Conservation (phyloP, 1,140 invertebrate species). For the Microplitis mediator region DNA sequence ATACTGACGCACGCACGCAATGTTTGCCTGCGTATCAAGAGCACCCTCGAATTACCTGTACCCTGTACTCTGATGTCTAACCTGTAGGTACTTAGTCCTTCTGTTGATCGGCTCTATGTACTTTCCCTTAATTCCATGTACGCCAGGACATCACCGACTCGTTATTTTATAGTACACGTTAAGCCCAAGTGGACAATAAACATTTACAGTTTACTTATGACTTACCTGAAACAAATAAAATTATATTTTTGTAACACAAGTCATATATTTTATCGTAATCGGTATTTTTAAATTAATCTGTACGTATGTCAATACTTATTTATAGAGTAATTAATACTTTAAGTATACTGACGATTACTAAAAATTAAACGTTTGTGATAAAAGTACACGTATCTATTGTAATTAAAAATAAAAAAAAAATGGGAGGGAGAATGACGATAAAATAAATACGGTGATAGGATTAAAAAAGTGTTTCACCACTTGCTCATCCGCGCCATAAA, state of each 20-base stretch:
- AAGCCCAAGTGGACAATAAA: constrained; percentile 15
- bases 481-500: too few relatives aligned
- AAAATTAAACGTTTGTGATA: too few relatives aligned
- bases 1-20: constrained; percentile 31
- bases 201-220: neutral
- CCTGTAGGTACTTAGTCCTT: neutral
- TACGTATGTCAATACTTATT: too few relatives aligned
- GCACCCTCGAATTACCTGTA: constrained; percentile 30
- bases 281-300: too few relatives aligned
- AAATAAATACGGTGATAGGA: too few relatives aligned
- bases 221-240: constrained; percentile 39
- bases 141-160: constrained; percentile 23
- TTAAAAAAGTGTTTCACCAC: too few relatives aligned
- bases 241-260: neutral
- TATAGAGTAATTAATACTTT: too few relatives aligned
- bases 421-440: neutral
- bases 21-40: constrained; percentile 23
- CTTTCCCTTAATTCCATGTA: constrained; percentile 15
- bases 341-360: too few relatives aligned
- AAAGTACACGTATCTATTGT: too few relatives aligned
- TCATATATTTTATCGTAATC: neutral
- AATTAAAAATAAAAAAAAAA: neutral
- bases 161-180: neutral
- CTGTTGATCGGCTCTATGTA: too few relatives aligned
- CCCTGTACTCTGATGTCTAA: neutral